Conservation (phyloP, 1,140 invertebrate genomes). For the Pogonomyrmex barbatus region DNA sequence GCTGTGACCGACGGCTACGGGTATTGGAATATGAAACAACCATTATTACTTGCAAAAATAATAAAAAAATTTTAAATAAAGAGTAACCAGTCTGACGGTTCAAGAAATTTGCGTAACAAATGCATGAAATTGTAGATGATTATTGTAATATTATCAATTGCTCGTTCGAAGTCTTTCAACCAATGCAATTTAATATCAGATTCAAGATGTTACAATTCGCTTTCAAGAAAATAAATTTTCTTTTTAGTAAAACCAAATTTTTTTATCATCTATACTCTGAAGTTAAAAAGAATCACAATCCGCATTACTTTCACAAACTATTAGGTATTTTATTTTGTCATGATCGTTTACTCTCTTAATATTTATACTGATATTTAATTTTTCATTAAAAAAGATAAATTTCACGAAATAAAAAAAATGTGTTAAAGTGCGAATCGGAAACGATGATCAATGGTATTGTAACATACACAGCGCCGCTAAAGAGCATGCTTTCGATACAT, state of each 20-base stretch:
- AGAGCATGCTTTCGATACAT: conserved; percentile 38
- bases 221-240: not conserved
- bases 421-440: not conserved
- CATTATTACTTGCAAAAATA: conserved; percentile 28
- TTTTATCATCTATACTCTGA: not conserved
- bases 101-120: not conserved
- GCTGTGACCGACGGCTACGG: not conserved
- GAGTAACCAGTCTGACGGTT: not conserved
- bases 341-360: too few relatives aligned
- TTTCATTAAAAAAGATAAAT: not conserved
- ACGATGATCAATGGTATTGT: not conserved
- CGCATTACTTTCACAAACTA: not conserved
- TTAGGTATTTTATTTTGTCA: not conserved
- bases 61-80: not conserved
- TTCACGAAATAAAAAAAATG: too few relatives aligned
- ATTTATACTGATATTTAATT: not conserved
- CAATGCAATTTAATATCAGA: not conserved
- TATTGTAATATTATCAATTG: not conserved
- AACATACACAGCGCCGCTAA: not conserved
- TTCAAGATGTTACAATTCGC: not conserved
- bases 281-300: conserved; percentile 5
- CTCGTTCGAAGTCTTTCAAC: not conserved
- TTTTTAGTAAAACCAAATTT: not conserved
- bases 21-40: conserved; percentile 68
- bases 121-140: not conserved